phyloP scores from a whole-genome alignment of 2,797 vertebrate species.

The Eidolon dupreanum region DNA sequence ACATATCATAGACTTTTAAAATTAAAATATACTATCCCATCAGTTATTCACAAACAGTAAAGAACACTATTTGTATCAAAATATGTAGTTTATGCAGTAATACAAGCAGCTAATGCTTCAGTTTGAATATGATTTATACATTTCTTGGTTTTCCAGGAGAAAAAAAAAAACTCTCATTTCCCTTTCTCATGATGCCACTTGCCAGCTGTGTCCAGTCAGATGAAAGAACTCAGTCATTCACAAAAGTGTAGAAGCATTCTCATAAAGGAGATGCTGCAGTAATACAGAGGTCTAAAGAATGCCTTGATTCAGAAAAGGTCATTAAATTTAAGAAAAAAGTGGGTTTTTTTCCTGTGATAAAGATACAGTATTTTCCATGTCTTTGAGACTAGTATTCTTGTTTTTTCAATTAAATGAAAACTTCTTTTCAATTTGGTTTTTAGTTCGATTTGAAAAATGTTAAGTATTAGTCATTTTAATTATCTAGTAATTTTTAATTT shows the following conservation, averaged over 20 bases:
- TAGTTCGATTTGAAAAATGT: constrained; percentile 29
- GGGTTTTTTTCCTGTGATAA: constrained; percentile 19
- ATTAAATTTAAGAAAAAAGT: constrained; percentile 46
- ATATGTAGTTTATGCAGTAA: neutral
- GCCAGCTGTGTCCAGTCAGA: constrained; percentile 74
- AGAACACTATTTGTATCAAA: constrained; percentile 39
- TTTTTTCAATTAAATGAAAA: constrained; percentile 45
- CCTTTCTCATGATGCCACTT: constrained; percentile 70
- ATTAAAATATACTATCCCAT: neutral
- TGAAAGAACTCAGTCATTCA: constrained; percentile 81
- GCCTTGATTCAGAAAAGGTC: constrained; percentile 69
- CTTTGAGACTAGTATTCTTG: neutral
- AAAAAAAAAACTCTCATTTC: constrained; percentile 72
- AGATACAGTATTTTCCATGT: constrained; percentile 14
- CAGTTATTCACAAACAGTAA: constrained; percentile 31
- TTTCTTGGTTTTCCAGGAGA: constrained; percentile 61
- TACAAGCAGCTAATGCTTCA: constrained; percentile 4
- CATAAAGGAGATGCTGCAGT: constrained; percentile 61
- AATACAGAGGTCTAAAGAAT: constrained; percentile 60
- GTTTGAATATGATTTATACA: constrained; percentile 60
- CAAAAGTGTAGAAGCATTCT: constrained; percentile 65
- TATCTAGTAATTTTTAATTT: constrained; percentile 3
- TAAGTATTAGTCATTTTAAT: constrained; percentile 21
- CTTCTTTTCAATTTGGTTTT: constrained; percentile 39
- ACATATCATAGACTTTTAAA: neutral